Percentiles rank a stretch among this genome's conserved stretches.
phyloP scores from a whole-genome alignment of 2,113 vertebrate species.

The Malaclemys terrapin region DNA sequence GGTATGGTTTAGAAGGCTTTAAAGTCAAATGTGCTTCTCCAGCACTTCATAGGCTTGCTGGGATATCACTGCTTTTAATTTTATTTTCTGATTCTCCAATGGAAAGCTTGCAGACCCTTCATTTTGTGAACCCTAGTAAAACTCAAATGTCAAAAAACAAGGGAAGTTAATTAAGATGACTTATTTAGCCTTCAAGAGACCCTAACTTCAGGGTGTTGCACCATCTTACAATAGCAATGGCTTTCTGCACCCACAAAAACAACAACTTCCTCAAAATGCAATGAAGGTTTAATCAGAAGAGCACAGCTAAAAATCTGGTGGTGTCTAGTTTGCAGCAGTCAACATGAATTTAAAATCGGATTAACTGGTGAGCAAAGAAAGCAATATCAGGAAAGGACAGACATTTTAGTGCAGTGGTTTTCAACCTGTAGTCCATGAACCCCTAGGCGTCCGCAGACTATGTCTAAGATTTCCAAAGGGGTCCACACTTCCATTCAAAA shows the following conservation, averaged over 20 bases:
- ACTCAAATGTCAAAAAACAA: not conserved
- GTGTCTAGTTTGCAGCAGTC: not conserved
- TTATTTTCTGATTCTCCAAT: not conserved
- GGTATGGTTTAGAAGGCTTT: not conserved
- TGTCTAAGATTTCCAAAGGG: no score
- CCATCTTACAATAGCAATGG: constrained; percentile 8
- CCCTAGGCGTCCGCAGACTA: not conserved
- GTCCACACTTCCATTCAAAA: no score
- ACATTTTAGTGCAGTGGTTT: not conserved
- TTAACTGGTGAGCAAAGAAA: constrained; percentile 7
- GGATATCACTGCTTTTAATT: not conserved
- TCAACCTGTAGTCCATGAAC: not conserved
- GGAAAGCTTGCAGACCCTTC: not conserved
- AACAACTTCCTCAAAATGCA: not conserved
- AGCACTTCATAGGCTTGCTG: not conserved
- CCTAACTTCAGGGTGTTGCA: not conserved
- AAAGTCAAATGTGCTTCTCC: not conserved
- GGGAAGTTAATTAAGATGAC: not conserved
- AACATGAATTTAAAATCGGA: not conserved
- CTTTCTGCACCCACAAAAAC: not conserved
- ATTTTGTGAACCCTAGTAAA: not conserved
- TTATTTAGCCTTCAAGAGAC: not conserved
- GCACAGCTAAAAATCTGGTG: constrained; percentile 14
- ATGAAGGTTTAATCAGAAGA: not conserved
- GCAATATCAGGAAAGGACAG: not conserved